phyloP scores from a whole-genome alignment of 2,113 vertebrate genomes.

The Takifugu bimaculatus region DNA sequence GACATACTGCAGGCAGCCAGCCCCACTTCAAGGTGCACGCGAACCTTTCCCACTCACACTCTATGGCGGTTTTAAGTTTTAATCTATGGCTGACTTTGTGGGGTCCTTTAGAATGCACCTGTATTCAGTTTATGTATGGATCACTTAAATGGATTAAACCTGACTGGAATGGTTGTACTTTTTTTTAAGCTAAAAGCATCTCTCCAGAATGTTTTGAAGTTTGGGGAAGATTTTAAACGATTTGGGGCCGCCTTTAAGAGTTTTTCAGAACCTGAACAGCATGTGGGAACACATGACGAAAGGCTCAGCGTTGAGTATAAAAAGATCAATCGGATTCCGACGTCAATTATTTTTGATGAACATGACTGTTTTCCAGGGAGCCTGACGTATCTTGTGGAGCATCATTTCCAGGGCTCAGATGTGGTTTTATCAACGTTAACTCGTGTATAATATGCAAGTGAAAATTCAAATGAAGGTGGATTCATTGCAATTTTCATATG shows the following conservation, averaged over 20 bases:
- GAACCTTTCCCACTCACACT: conserved; percentile 15
- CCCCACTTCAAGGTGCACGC: conserved; percentile 2
- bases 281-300: background rate
- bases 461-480: too few species aligned
- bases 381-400: too few species aligned
- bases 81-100: background rate
- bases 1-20: conserved; percentile 33
- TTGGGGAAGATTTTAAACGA: background rate
- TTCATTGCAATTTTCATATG: too few species aligned
- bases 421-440: too few species aligned
- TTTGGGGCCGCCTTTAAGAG: background rate
- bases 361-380: too few species aligned
- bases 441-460: too few species aligned
- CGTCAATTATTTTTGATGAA: background rate
- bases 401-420: too few species aligned
- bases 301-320: background rate
- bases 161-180: background rate
- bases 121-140: background rate
- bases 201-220: background rate
- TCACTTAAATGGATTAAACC: background rate
- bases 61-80: background rate
- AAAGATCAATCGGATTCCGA: background rate
- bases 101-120: background rate
- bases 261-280: background rate
- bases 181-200: background rate